These are phyloP conservation scores for Lasioglossum baleicum DNA, from an alignment of 1,140 invertebrate species.

Conservation along the genomic window DNA sequence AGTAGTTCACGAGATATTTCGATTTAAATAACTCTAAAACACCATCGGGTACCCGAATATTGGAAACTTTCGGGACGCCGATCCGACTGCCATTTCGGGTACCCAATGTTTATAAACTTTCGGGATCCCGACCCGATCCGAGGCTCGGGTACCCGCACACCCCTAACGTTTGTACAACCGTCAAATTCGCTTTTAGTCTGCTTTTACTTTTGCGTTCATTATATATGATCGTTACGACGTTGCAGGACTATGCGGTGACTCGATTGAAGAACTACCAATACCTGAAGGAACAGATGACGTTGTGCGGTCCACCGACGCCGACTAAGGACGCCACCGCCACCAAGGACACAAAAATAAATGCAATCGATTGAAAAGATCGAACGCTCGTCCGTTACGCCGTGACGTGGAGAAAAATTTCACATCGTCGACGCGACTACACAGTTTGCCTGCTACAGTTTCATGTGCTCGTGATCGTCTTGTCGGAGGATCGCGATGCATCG, in stretches of 20 bases:
- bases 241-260: conserved; percentile 82
- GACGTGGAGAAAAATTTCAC: not conserved
- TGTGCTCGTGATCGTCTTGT: conserved; percentile 18
- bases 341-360: conserved; percentile 62
- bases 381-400: not conserved
- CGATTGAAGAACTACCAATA: conserved; percentile 81
- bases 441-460: conserved; percentile 5
- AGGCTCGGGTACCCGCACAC: too few relatives aligned
- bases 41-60: too few relatives aligned
- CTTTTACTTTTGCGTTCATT: too few relatives aligned
- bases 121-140: too few relatives aligned
- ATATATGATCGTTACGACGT: conserved; percentile 2
- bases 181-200: too few relatives aligned
- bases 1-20: too few relatives aligned
- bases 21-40: too few relatives aligned
- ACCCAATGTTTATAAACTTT: too few relatives aligned
- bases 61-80: too few relatives aligned
- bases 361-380: conserved; percentile 61
- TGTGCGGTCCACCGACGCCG: conserved; percentile 56
- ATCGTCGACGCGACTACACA: conserved; percentile 2
- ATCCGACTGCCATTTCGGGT: too few relatives aligned
- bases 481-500: not conserved
- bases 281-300: conserved; percentile 81
- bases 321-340: conserved; percentile 64
- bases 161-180: not conserved